Conservation (phyloP, 2,113 vertebrate genomes). For the Neolamprologus modestus region DNA sequence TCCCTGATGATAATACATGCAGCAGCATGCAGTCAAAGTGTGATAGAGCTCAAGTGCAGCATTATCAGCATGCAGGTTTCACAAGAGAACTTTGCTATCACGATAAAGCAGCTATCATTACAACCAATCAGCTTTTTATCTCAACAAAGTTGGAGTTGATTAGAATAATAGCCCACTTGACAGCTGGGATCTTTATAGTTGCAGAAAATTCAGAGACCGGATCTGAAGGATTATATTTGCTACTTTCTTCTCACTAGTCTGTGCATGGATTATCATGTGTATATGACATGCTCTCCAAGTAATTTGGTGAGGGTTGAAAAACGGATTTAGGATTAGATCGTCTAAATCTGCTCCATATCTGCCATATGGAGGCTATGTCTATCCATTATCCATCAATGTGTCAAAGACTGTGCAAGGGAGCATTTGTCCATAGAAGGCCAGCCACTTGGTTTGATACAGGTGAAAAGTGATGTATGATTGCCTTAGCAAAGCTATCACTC, state of each 20-base stretch:
- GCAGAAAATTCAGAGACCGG: neutral
- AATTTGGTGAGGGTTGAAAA: conserved; percentile 25
- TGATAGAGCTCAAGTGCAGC: neutral
- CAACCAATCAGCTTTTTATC: conserved; percentile 3
- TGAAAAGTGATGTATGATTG: conserved; percentile 68
- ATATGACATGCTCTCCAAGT: conserved; percentile 38
- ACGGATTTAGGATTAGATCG: conserved; percentile 37
- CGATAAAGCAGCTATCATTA: conserved; percentile 17
- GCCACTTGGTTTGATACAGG: conserved; percentile 65
- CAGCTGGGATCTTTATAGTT: neutral
- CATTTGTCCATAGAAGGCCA: conserved; percentile 63
- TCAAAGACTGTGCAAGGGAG: conserved; percentile 49
- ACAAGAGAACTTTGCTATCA: neutral
- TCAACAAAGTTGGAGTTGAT: conserved; percentile 14
- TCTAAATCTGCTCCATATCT: conserved; percentile 27
- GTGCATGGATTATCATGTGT: conserved; percentile 38
- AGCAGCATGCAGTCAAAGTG: neutral
- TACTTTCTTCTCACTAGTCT: conserved; percentile 39
- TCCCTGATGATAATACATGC: neutral
- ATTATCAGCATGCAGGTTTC: neutral
- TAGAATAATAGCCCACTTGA: conserved; percentile 32
- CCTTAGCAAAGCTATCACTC: conserved; percentile 56
- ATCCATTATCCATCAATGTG: conserved; percentile 64
- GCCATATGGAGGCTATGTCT: conserved; percentile 50
- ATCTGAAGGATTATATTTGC: conserved; percentile 35